phyloP scores from a whole-genome alignment of 2,113 vertebrate species.

The Hydrochoerus hydrochaeris region DNA sequence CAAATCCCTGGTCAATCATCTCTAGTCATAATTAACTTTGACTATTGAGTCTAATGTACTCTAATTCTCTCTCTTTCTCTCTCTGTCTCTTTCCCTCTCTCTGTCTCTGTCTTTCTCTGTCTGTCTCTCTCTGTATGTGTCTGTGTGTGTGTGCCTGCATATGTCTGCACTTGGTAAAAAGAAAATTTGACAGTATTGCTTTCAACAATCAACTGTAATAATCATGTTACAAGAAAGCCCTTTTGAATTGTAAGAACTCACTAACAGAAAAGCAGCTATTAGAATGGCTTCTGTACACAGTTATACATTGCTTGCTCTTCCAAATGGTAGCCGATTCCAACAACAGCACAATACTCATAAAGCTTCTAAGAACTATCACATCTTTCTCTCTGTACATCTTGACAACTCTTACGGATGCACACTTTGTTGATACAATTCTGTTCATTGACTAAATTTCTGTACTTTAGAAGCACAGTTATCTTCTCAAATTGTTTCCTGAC shows the following conservation, averaged over 20 bases:
- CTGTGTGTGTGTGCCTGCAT: not conserved
- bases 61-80: not conserved
- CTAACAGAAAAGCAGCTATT: not conserved
- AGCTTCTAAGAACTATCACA: not conserved
- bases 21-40: not conserved
- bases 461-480: conserved; percentile 10
- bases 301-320: not conserved
- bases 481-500: conserved; percentile 31
- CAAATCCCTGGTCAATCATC: not conserved
- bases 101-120: not conserved
- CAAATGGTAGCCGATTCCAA: not conserved
- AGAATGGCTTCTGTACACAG: not conserved
- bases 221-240: conserved; percentile 46
- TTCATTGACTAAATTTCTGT: not conserved
- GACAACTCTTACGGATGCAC: not conserved
- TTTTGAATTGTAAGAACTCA: conserved; percentile 49
- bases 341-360: not conserved
- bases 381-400: conserved; percentile 17
- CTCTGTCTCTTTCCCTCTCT: not conserved
- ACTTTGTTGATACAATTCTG: not conserved
- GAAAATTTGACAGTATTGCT: conserved; percentile 16
- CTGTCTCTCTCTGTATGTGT: not conserved
- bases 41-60: not conserved
- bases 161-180: not conserved
- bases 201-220: conserved; percentile 71